Evolutionary conservation across 2,113 vertebrate genomes (phyloP), one percentile per base, ranked within the genome.

Genomic region (Columbina picui): DNA sequence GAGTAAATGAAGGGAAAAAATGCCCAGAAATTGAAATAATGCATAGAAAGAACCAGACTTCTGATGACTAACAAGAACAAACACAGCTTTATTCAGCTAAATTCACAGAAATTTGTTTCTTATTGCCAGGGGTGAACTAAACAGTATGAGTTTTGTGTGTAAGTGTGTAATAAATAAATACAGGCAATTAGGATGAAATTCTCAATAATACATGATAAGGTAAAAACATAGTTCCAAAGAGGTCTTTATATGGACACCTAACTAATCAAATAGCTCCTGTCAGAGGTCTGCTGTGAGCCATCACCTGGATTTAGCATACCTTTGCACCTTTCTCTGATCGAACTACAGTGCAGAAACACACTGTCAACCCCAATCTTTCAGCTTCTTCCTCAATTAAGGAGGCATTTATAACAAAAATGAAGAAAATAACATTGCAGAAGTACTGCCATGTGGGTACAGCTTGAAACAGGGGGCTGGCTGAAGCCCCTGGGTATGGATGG

Each of bases 11-110:
- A 95, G 82, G 67, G 71, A 52, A 43, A 94, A 95, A 91, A 65
- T 84, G 85, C 65, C 70, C 85, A 92, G 91, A 96, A 96, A 93
- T 84, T 77, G 71, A 95, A 75, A 89, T 91, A 87, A 95, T 93
- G 67, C 82, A 64, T 41, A 73, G 77, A 90, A 93, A 84, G 67
- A 57, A 93, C 1, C 2, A 94, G 83, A 87, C 57, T 94, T 93
- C n/a, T 22, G 75, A 73, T 47, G 87, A 84, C 77, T 93, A 95
- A 92, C 78, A 91, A 92, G 91, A 92, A 68, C 57, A 82, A 93
- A 89, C 70, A 77, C 49, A 80, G 39, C 64, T 92, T 95, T 85
- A 80, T 90, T 92, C 56, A 76, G 76, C 69, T 93, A 94, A 88
- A 93, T 53, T 83, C 69, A 80, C 52, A 82, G 70, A 79, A 93